A percentile compares a stretch with the other conserved stretches of the same genome.
These are phyloP conservation scores for Philereme vetulata DNA, from an alignment of 2,888 invertebrate species.

Conservation along the genomic window DNA sequence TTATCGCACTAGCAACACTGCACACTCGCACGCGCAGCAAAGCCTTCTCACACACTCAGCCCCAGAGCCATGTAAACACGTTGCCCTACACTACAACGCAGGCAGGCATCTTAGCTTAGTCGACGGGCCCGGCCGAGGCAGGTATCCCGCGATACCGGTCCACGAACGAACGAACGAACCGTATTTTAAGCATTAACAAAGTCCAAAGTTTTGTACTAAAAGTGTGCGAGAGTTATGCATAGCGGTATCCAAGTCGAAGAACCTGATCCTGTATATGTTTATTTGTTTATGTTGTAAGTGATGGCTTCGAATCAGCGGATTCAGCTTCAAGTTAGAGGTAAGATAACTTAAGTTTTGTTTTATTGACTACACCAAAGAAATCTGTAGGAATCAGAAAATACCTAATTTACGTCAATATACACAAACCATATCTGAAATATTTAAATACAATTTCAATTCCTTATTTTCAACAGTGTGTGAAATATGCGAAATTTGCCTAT, in stretches of 20 bases:
- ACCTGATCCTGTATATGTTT: conserved; percentile 66
- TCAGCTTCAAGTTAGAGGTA: conserved; percentile 45
- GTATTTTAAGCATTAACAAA: conserved; percentile 42
- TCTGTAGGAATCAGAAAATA: too few relatives aligned
- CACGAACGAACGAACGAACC: conserved; percentile 81
- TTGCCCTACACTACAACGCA: conserved; percentile 37
- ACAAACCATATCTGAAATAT: background rate
- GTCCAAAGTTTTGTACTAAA: conserved; percentile 32
- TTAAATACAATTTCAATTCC: conserved; percentile 14
- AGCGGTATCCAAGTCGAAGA: conserved; percentile 65
- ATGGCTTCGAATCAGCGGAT: conserved; percentile 43
- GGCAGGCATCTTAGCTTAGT: conserved; percentile 41
- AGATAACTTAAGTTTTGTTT: conserved; percentile 31
- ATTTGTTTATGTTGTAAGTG: conserved; percentile 49
- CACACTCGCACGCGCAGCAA: conserved; percentile 59
- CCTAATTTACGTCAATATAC: too few relatives aligned
- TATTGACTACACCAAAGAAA: conserved; percentile 7
- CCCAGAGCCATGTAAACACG: conserved; percentile 52
- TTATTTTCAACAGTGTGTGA: conserved; percentile 16
- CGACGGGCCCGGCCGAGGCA: conserved; percentile 63
- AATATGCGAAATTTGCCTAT: conserved; percentile 18
- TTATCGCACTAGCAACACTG: conserved; percentile 48
- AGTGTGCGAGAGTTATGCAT: conserved; percentile 50
- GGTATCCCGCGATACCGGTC: conserved; percentile 70
- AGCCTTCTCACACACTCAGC: conserved; percentile 60